Evolutionary conservation across 2,888 invertebrate genomes (phyloP).

Genomic region (Buathra laborator): DNA sequence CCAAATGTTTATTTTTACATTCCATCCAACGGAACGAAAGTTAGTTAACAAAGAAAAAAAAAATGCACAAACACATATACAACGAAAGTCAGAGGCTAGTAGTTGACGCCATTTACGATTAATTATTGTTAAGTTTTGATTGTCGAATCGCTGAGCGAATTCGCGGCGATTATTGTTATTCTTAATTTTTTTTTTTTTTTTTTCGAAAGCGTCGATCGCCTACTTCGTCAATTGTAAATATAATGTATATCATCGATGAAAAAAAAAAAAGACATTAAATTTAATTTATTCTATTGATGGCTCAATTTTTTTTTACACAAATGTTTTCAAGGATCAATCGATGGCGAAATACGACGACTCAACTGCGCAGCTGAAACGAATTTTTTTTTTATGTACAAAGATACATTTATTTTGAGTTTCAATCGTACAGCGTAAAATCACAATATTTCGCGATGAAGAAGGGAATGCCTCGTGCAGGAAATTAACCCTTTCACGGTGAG

Average conservation of each 20-base stretch:
- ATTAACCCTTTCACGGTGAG: not conserved
- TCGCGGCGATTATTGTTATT: slow-evolving; percentile 49
- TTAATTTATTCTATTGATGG: slow-evolving; percentile 79
- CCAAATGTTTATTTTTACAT: slow-evolving; percentile 77
- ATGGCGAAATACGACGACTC: not conserved
- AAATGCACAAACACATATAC: slow-evolving; percentile 8
- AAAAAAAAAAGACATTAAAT: slow-evolving; percentile 74
- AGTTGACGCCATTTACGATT: slow-evolving; percentile 49
- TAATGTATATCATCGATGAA: slow-evolving; percentile 71
- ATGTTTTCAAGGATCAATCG: not conserved
- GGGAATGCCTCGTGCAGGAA: slow-evolving; percentile 34
- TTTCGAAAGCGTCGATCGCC: slow-evolving; percentile 55
- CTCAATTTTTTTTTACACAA: slow-evolving; percentile 7
- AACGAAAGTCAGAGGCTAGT: slow-evolving; percentile 33
- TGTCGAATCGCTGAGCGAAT: slow-evolving; percentile 61
- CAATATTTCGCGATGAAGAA: slow-evolving; percentile 10
- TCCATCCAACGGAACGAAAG: slow-evolving; percentile 75
- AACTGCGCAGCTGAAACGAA: not conserved
- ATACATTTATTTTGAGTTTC: slow-evolving; percentile 47
- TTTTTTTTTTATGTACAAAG: slow-evolving; percentile 37
- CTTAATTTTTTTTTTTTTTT: slow-evolving; percentile 9
- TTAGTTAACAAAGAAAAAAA: slow-evolving; percentile 7
- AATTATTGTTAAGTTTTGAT: slow-evolving; percentile 49
- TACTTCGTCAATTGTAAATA: slow-evolving; percentile 76
- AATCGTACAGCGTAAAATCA: slow-evolving; percentile 48